A percentile compares a stretch with the other conserved stretches of the same genome.
Conservation (phyloP, 92 coral and sea anemone genomes). For the Umimayanthus chanpuru region DNA sequence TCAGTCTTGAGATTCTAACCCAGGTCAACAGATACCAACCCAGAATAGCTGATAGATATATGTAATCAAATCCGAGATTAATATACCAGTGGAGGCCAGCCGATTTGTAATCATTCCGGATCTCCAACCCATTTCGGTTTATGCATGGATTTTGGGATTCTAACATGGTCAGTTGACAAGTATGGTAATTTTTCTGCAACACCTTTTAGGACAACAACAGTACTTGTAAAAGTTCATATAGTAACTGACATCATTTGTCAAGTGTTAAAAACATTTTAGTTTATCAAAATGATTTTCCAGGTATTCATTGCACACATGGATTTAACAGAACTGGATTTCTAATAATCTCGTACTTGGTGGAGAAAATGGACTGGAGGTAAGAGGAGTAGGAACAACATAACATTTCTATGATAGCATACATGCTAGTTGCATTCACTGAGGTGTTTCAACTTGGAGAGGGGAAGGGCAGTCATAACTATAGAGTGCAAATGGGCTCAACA, state of each 20-base stretch:
- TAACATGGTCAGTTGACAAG: background rate
- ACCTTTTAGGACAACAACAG: background rate
- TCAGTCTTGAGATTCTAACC: no score
- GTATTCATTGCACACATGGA: slow-evolving; percentile 98
- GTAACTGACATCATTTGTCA: background rate
- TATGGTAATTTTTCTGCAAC: background rate
- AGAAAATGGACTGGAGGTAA: slow-evolving; percentile 93
- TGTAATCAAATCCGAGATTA: background rate
- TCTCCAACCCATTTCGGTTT: background rate
- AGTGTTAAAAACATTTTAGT: background rate
- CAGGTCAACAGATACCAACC: no score
- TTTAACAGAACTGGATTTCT: slow-evolving; percentile 96
- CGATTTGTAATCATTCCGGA: background rate
- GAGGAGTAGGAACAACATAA: background rate
- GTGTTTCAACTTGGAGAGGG: no score
- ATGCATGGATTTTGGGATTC: background rate
- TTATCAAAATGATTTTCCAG: slow-evolving; percentile 35
- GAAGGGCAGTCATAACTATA: no score
- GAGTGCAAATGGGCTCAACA: no score
- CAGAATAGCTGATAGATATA: no score
- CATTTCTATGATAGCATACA: no score
- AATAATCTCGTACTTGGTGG: slow-evolving; percentile 85
- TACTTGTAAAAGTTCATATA: background rate
- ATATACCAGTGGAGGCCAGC: background rate
- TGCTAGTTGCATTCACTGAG: no score